Conservation (phyloP, 2,797 vertebrate species). For the Euphonia xanthogaster region DNA sequence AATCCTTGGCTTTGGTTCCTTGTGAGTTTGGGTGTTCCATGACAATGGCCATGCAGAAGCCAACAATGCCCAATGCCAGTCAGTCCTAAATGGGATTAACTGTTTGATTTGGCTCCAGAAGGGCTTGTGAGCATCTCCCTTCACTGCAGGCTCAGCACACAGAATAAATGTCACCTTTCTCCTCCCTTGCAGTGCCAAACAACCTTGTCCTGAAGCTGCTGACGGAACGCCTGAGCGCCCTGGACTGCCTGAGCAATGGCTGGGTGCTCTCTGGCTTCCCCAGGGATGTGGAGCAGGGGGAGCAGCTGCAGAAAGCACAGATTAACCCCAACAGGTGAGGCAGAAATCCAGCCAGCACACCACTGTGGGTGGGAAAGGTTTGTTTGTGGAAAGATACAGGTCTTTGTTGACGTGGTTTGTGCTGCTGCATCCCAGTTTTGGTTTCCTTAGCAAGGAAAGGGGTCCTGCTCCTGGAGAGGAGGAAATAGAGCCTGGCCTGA, state of each 20-base stretch:
- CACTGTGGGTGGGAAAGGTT: rapidly evolving
- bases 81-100: neutral
- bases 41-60: neutral
- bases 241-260: conserved; percentile 81
- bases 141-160: neutral
- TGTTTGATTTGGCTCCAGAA: neutral
- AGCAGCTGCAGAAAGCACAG: conserved; percentile 68
- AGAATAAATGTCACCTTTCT: neutral
- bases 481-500: conserved; percentile 37
- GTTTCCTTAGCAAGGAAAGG: neutral
- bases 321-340: conserved; percentile 85
- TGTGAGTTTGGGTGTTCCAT: neutral
- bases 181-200: conserved; percentile 81
- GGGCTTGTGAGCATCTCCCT: neutral
- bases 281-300: conserved; percentile 78
- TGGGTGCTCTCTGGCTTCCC: conserved; percentile 91
- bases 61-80: neutral
- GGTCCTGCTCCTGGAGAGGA: neutral
- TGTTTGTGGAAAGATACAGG: neutral
- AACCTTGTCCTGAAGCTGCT: conserved; percentile 79
- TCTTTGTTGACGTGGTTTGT: neutral
- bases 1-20: neutral
- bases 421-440: neutral
- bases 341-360: rapidly evolving
- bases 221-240: conserved; percentile 69